A percentile compares a stretch with the other conserved stretches of the same genome.
These are phyloP conservation scores for Melipona quadrifasciata DNA, from an alignment of 1,140 invertebrate species.

Conservation along the genomic window DNA sequence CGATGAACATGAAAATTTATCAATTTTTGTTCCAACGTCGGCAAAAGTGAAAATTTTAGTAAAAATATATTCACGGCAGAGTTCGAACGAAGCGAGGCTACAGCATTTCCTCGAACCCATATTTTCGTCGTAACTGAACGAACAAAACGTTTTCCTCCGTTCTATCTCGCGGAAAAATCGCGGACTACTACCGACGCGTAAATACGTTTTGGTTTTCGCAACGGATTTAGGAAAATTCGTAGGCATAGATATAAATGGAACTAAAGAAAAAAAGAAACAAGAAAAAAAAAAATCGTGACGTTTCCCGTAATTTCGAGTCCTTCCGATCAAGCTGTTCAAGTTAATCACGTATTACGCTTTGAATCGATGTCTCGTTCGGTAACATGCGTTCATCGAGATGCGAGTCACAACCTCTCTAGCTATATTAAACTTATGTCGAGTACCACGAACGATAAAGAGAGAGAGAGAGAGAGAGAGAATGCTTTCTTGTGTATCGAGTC, in stretches of 20 bases:
- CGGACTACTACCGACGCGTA: no score
- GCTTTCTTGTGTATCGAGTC: neutral
- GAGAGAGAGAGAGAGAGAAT: neutral
- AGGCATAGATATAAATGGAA: constrained; percentile 1
- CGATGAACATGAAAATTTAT: neutral
- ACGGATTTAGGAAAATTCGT: constrained; percentile 1
- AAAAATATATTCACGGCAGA: neutral
- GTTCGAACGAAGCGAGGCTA: neutral
- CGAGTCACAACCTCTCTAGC: neutral
- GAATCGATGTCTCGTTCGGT: constrained; percentile 7
- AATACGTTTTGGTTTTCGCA: constrained; percentile 1
- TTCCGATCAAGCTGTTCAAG: neutral
- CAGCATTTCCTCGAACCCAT: no score
- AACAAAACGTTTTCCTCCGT: neutral
- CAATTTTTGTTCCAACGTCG: neutral
- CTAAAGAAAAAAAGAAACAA: neutral
- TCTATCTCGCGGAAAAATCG: constrained; percentile 19
- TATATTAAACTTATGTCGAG: neutral
- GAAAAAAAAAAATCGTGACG: constrained; percentile 3
- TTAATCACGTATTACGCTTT: constrained; percentile 10
- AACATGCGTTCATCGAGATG: constrained; percentile 2
- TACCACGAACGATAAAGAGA: neutral
- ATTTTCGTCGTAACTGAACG: no score
- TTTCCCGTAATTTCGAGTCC: constrained; percentile 3
- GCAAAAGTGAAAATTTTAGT: no score